A percentile compares a stretch with the other conserved stretches of the same genome.
phyloP scores from a whole-genome alignment of 1,140 invertebrate genomes.

The Zophobas atratus region DNA sequence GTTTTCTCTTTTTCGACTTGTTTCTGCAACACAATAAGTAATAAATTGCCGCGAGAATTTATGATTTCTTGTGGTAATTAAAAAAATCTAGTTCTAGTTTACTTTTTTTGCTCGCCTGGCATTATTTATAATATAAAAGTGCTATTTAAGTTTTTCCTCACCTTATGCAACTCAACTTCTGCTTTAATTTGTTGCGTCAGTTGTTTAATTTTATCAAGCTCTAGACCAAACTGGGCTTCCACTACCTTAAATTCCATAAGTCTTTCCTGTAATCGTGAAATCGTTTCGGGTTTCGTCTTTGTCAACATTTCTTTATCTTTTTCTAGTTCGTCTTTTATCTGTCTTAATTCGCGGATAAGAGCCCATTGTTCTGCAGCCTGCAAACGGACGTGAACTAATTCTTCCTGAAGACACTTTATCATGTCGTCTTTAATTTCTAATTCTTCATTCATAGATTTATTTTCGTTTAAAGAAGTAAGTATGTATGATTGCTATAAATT shows the following conservation, averaged over 20 bases:
- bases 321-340: slow-evolving; percentile 29
- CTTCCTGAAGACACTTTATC: slow-evolving; percentile 31
- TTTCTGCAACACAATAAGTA: background rate
- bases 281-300: slow-evolving; percentile 8
- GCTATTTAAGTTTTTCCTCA: background rate
- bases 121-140: too few relatives aligned
- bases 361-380: slow-evolving; percentile 12
- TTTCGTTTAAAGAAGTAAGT: background rate
- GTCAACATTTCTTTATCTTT: slow-evolving; percentile 29
- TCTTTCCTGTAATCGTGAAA: slow-evolving; percentile 12
- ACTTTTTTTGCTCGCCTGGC: too few relatives aligned
- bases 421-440: slow-evolving; percentile 16
- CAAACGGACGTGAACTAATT: slow-evolving; percentile 11
- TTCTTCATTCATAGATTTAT: slow-evolving; percentile 13
- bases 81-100: too few relatives aligned
- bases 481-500: slow-evolving; percentile 6
- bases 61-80: background rate
- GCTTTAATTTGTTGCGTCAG: background rate
- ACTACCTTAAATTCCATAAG: slow-evolving; percentile 1
- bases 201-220: slow-evolving; percentile 15
- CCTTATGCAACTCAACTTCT: background rate
- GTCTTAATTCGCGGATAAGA: slow-evolving; percentile 9
- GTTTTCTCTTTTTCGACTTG: background rate
- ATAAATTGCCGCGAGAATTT: background rate
- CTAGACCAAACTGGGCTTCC: background rate